These are phyloP conservation scores for Stomatorhinus ivindoensis DNA, from an alignment of 2,113 vertebrate genomes.

Conservation along the genomic window DNA sequence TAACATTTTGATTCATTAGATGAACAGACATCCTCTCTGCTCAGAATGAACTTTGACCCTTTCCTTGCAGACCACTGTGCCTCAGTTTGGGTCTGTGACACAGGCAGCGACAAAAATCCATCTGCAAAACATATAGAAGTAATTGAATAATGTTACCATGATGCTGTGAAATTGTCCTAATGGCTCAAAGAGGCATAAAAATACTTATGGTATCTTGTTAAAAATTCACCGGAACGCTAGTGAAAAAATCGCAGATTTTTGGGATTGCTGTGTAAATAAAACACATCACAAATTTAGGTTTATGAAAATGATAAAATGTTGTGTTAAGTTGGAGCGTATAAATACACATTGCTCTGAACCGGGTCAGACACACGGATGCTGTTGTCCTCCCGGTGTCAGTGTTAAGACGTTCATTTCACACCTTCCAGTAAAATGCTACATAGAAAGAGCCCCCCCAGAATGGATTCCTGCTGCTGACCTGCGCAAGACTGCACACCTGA, in stretches of 20 bases:
- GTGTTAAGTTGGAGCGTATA: not conserved
- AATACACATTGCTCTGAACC: not conserved
- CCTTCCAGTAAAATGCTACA: not conserved
- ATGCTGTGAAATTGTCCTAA: not conserved
- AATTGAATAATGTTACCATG: not conserved
- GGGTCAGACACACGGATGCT: not conserved
- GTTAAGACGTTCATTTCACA: not conserved
- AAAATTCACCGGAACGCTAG: not conserved
- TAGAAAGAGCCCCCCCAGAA: not conserved
- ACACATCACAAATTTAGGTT: not conserved
- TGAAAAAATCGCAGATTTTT: not conserved
- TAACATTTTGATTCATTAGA: slow-evolving; percentile 57
- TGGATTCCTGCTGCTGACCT: not conserved
- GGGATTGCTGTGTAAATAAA: not conserved
- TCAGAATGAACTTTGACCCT: slow-evolving; percentile 27
- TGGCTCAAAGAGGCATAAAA: not conserved
- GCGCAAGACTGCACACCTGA: not conserved
- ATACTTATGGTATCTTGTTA: not conserved
- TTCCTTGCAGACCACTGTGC: slow-evolving; percentile 27
- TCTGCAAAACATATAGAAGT: not conserved
- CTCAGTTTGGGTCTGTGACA: slow-evolving; percentile 27
- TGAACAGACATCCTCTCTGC: slow-evolving; percentile 37
- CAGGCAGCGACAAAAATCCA: slow-evolving; percentile 30
- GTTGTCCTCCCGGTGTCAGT: not conserved
- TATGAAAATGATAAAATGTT: not conserved